phyloP scores from a whole-genome alignment of 2,888 invertebrate species.

The Taenaris catops region DNA sequence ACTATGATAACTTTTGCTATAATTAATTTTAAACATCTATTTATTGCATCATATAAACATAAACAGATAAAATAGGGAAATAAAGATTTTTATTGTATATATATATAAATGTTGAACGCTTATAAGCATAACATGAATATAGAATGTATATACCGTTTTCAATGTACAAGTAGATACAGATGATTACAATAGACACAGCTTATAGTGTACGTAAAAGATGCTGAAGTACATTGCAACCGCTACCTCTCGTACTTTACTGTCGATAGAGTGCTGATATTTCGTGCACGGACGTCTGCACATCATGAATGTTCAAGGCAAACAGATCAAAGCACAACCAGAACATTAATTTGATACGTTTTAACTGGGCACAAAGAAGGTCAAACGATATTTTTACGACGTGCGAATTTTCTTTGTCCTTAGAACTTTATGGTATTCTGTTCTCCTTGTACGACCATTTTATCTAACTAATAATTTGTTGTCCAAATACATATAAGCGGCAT shows the following conservation, averaged over 20 bases:
- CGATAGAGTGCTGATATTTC: constrained; percentile 19
- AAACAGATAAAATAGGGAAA: too few species aligned
- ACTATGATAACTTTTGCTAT: neutral
- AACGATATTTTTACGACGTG: constrained; percentile 27
- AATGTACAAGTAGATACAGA: too few species aligned
- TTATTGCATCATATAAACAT: too few species aligned
- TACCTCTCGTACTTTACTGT: constrained; percentile 20
- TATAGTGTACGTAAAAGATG: too few species aligned
- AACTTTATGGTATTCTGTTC: constrained; percentile 15
- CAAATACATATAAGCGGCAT: too few species aligned
- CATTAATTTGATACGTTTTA: constrained; percentile 42
- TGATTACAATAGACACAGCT: too few species aligned
- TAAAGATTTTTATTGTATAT: too few species aligned
- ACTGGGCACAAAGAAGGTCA: constrained; percentile 28
- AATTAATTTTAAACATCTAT: neutral
- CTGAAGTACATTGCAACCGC: constrained; percentile 10
- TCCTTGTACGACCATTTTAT: constrained; percentile 14
- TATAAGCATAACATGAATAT: too few species aligned
- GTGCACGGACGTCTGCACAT: constrained; percentile 45
- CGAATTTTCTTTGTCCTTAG: constrained; percentile 24
- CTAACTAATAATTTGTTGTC: too few species aligned
- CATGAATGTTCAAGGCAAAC: constrained; percentile 47
- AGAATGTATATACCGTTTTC: too few species aligned
- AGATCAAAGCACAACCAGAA: constrained; percentile 55
- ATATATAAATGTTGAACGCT: too few species aligned